These are phyloP conservation scores for Ursus arctos DNA, from an alignment of 2,113 vertebrate species.

Conservation along the genomic window DNA sequence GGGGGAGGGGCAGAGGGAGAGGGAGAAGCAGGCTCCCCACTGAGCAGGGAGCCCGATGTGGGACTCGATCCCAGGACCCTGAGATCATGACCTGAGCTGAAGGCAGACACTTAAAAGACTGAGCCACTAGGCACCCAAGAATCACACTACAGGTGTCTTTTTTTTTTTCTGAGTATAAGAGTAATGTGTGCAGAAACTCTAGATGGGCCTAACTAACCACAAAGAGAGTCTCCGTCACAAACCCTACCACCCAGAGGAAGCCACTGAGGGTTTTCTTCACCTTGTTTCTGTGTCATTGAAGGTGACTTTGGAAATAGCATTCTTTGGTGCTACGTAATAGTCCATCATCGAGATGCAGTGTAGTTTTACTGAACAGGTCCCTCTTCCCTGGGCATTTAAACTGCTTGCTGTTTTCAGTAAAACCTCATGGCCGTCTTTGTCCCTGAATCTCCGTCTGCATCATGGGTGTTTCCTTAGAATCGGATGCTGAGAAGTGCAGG, in stretches of 20 bases:
- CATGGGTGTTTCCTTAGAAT: not conserved
- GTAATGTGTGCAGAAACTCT: not conserved
- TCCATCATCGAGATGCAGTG: rapidly evolving
- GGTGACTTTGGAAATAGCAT: not conserved
- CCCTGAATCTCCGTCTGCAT: not conserved
- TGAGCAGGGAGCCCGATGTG: rapidly evolving
- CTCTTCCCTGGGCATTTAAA: not conserved
- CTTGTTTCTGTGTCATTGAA: not conserved
- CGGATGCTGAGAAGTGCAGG: not conserved
- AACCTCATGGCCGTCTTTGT: not conserved
- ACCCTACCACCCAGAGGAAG: not conserved
- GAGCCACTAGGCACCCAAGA: not conserved
- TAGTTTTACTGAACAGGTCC: not conserved
- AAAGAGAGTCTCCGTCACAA: not conserved
- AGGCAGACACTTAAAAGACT: not conserved
- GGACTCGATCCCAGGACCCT: not conserved
- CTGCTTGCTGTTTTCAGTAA: not conserved
- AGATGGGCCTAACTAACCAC: not conserved
- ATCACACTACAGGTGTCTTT: too few species aligned
- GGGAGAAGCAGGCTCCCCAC: not conserved
- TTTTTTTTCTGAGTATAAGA: not conserved
- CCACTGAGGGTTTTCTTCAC: not conserved
- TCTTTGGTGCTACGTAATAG: not conserved
- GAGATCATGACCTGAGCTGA: not conserved
- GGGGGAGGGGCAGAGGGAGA: not conserved